These are phyloP conservation scores for Coregonus suidteri DNA, from an alignment of 2,797 vertebrate genomes.

Conservation along the genomic window DNA sequence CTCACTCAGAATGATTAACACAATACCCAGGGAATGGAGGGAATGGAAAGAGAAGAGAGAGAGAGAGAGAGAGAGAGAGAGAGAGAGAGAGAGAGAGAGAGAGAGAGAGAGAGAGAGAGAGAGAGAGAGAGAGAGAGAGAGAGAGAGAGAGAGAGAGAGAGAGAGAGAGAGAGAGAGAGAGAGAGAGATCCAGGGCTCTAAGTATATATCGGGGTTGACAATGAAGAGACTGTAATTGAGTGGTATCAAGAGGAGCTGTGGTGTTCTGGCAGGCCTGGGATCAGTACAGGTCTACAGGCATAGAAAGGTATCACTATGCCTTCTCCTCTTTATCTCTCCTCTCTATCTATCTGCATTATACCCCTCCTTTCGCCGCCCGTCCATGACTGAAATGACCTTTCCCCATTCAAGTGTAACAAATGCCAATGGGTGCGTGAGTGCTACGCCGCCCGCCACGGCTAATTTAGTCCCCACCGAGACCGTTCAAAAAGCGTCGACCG, in stretches of 20 bases:
- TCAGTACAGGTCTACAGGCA: background rate
- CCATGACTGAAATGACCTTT: slow-evolving; percentile 67
- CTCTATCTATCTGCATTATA: slow-evolving; percentile 27
- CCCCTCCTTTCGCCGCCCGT: slow-evolving; percentile 38
- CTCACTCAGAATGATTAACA: slow-evolving; percentile 13
- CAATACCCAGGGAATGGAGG: background rate
- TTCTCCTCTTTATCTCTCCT: background rate
- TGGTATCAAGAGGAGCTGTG: background rate
- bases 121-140: background rate
- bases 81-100: too few species aligned
- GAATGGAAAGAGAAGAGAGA: background rate
- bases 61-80: too few species aligned
- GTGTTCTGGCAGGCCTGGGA: background rate
- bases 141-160: background rate
- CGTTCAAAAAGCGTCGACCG: background rate
- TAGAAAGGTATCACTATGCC: background rate
- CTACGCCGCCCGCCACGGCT: background rate
- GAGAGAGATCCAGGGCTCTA: background rate
- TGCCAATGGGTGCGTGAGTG: slow-evolving; percentile 18
- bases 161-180: background rate
- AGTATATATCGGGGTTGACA: background rate
- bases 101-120: background rate
- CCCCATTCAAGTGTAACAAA: slow-evolving; percentile 36
- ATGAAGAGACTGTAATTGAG: background rate
- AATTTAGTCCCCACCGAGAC: slow-evolving; percentile 9